phyloP scores from a whole-genome alignment of 2,888 invertebrate species.

The Pollenia angustigena region DNA sequence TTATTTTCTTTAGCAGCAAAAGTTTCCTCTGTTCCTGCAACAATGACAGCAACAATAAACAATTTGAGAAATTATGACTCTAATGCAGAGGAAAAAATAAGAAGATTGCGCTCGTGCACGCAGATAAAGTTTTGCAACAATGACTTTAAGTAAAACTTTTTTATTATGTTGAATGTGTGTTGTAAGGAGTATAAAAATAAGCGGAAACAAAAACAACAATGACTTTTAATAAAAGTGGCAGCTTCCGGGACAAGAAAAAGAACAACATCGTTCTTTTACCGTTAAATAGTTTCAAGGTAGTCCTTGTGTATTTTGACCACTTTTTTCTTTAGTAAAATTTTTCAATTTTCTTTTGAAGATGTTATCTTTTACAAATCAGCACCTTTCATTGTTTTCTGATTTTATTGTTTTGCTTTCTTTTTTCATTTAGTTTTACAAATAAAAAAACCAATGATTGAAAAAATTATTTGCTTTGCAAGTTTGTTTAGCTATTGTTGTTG shows the following conservation, averaged over 20 bases:
- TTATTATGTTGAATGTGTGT: not conserved
- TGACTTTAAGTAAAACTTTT: constrained; percentile 28
- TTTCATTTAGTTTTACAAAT: not conserved
- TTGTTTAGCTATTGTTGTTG: no score
- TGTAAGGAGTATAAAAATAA: not conserved
- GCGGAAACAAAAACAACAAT: no score
- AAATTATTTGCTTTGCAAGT: no score
- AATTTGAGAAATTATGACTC: constrained; percentile 47
- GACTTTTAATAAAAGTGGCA: not conserved
- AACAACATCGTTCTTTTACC: constrained; percentile 9
- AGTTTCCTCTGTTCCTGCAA: not conserved
- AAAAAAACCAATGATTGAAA: no score
- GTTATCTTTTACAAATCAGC: constrained; percentile 26
- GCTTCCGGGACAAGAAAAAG: no score
- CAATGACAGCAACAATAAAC: constrained; percentile 42
- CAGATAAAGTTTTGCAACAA: constrained; percentile 44
- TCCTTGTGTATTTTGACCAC: not conserved
- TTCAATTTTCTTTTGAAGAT: constrained; percentile 19
- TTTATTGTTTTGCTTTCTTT: not conserved
- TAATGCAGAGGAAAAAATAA: constrained; percentile 3
- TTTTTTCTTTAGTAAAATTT: not conserved
- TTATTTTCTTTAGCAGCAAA: not conserved
- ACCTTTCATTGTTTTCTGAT: constrained; percentile 26
- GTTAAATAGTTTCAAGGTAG: constrained; percentile 36
- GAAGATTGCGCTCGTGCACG: not conserved